These are phyloP conservation scores for Semnopithecus entellus DNA, from an alignment of 2,113 vertebrate genomes.

Conservation along the genomic window DNA sequence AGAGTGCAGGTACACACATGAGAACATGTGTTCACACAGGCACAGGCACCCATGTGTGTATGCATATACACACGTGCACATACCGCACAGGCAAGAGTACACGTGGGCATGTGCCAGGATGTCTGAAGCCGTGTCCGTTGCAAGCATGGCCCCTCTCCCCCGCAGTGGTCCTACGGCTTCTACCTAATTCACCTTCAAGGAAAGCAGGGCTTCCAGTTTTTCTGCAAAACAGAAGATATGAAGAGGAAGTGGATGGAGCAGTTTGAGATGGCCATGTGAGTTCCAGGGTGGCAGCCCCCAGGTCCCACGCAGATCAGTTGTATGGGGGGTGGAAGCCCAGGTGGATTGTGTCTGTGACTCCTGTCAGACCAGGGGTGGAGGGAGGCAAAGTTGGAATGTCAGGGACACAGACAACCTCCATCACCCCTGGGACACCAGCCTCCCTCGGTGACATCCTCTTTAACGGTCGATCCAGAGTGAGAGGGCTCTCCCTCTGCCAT, in stretches of 20 bases:
- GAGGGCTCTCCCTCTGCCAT: no score
- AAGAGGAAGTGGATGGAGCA: conserved; percentile 99
- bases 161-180: conserved; percentile 99
- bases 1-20: accelerated
- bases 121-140: accelerated
- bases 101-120: neutral
- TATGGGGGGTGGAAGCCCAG: accelerated
- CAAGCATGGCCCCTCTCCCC: accelerated
- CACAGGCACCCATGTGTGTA: neutral
- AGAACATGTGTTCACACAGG: no score
- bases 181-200: conserved; percentile 97
- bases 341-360: accelerated
- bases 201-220: conserved; percentile 99
- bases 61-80: accelerated
- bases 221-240: conserved; percentile 98
- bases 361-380: accelerated
- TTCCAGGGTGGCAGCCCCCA: accelerated
- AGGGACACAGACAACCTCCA: accelerated
- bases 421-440: accelerated
- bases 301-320: accelerated
- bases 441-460: accelerated
- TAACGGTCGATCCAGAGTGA: accelerated
- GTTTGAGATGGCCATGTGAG: conserved; percentile 99
- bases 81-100: no score
- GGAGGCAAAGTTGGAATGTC: neutral